A percentile compares a stretch with the other conserved stretches of the same genome.
Evolutionary conservation across 2,113 vertebrate genomes (phyloP).

Genomic region (Sminthopsis crassicaudata): DNA sequence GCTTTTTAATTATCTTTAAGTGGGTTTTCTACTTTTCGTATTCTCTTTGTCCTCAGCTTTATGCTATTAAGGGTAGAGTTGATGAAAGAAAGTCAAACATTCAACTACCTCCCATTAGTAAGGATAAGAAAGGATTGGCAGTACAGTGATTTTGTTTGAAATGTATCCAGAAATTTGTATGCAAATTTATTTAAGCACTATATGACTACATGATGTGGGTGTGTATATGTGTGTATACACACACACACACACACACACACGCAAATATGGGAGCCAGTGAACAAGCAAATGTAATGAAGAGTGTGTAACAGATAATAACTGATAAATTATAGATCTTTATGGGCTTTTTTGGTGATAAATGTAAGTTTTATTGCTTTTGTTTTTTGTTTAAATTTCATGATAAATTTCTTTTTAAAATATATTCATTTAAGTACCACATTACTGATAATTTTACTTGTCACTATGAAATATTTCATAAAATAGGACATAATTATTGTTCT

Average conservation of each 20-base stretch:
- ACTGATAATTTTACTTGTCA: slow-evolving; percentile 37
- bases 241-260: too few species aligned
- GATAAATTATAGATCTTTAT: neutral
- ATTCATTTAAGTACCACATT: neutral
- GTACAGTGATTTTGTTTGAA: slow-evolving; percentile 66
- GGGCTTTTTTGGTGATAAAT: neutral
- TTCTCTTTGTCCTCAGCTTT: slow-evolving; percentile 39
- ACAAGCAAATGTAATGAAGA: neutral
- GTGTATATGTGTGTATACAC: neutral
- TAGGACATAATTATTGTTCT: slow-evolving; percentile 50
- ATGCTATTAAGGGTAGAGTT: neutral
- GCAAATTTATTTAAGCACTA: slow-evolving; percentile 26
- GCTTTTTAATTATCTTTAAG: neutral
- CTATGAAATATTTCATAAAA: slow-evolving; percentile 53
- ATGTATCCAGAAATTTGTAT: slow-evolving; percentile 62
- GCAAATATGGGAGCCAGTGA: neutral
- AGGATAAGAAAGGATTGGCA: neutral
- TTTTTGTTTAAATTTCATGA: neutral
- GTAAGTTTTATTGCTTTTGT: neutral
- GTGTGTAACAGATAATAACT: neutral
- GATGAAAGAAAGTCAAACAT: neutral
- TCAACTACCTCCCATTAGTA: slow-evolving; percentile 33
- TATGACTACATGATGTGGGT: neutral
- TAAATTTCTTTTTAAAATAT: neutral
- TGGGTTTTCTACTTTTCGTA: slow-evolving; percentile 6